These are phyloP conservation scores for Grammomys dolichurus DNA, from an alignment of 2,113 vertebrate species.

Conservation along the genomic window DNA sequence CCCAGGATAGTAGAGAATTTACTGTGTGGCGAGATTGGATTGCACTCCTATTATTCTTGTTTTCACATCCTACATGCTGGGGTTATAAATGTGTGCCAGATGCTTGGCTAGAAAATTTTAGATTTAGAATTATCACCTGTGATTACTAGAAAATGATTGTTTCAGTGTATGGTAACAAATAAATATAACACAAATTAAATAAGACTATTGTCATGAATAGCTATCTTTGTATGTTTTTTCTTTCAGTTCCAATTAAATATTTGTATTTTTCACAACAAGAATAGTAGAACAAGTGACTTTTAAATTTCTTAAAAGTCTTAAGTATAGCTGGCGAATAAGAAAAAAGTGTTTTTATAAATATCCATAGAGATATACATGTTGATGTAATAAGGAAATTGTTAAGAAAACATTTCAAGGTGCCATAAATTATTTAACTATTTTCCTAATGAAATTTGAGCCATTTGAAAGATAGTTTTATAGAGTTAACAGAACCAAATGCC, in stretches of 20 bases:
- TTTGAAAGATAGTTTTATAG: slow-evolving; percentile 67
- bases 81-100: background rate
- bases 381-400: slow-evolving; percentile 45
- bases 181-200: background rate
- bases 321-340: slow-evolving; percentile 25
- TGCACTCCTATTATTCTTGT: background rate
- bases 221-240: background rate
- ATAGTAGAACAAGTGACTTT: slow-evolving; percentile 21
- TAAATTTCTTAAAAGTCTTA: slow-evolving; percentile 20
- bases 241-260: background rate
- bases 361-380: slow-evolving; percentile 49
- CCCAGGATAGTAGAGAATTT: background rate
- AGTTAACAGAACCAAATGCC: slow-evolving; percentile 10
- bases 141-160: background rate
- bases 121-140: background rate
- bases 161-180: background rate
- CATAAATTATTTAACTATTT: slow-evolving; percentile 55
- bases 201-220: background rate
- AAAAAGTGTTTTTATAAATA: slow-evolving; percentile 25
- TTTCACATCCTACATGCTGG: background rate
- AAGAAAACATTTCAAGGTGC: background rate
- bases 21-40: background rate
- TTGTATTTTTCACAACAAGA: slow-evolving; percentile 1
- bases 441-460: slow-evolving; percentile 63
- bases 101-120: background rate